A percentile compares a stretch with the other conserved stretches of the same genome.
These are phyloP conservation scores for Ladona fulva DNA, from an alignment of 1,140 invertebrate species.

Conservation along the genomic window DNA sequence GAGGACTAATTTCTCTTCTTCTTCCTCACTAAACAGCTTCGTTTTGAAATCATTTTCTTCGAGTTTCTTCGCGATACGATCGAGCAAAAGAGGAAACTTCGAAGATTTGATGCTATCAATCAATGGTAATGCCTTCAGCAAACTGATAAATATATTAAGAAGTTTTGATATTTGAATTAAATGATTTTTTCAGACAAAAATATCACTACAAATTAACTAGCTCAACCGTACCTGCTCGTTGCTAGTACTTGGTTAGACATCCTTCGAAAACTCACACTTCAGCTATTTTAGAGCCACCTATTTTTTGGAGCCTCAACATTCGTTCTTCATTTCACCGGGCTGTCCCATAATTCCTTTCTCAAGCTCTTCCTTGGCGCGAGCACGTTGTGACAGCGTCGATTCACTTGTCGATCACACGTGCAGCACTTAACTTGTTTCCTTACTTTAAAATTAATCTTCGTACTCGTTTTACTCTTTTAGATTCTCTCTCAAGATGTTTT, in stretches of 20 bases:
- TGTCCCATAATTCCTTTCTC: slow-evolving; percentile 16
- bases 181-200: too few relatives aligned
- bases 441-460: not conserved
- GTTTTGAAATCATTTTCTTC: slow-evolving; percentile 19
- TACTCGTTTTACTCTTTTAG: not conserved
- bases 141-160: not conserved
- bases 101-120: slow-evolving; percentile 26
- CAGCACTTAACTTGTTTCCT: not conserved
- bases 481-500: slow-evolving; percentile 36
- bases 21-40: slow-evolving; percentile 32
- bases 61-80: slow-evolving; percentile 32
- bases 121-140: not conserved
- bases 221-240: too few relatives aligned
- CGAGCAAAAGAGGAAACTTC: slow-evolving; percentile 34
- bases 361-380: not conserved
- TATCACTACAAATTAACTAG: too few relatives aligned
- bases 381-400: slow-evolving; percentile 11
- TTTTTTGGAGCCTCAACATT: slow-evolving; percentile 24
- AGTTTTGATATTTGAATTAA: too few relatives aligned
- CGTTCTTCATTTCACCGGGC: slow-evolving; percentile 29
- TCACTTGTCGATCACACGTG: not conserved
- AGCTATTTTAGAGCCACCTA: not conserved
- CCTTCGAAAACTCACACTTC: not conserved
- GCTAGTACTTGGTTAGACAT: too few relatives aligned
- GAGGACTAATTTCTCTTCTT: slow-evolving; percentile 34